These are phyloP conservation scores for Pelecanus crispus DNA, from an alignment of 2,113 vertebrate genomes.

Conservation along the genomic window DNA sequence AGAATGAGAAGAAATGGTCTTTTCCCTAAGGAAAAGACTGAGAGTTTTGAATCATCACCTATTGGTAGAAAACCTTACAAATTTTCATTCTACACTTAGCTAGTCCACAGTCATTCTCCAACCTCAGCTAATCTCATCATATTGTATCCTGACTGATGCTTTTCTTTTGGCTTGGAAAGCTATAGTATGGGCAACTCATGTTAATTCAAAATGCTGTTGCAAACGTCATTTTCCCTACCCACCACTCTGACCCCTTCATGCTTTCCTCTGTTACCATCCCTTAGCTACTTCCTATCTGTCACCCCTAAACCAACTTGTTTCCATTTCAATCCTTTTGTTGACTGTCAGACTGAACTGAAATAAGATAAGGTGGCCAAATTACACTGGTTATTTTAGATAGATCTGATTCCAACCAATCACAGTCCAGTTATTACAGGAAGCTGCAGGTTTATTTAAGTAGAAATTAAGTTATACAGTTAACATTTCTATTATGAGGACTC, in stretches of 20 bases:
- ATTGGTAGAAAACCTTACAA: background rate
- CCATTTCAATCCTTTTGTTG: background rate
- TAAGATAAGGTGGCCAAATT: background rate
- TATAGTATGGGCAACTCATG: background rate
- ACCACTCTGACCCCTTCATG: background rate
- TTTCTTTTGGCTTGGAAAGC: background rate
- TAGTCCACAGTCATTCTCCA: background rate
- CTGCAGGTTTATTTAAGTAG: constrained; percentile 40
- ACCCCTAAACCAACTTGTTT: background rate
- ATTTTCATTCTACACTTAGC: background rate
- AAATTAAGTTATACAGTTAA: constrained; percentile 15
- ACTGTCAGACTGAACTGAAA: constrained; percentile 9
- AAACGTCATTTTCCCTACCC: background rate
- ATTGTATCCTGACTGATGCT: background rate
- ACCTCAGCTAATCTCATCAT: background rate
- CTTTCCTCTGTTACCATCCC: background rate
- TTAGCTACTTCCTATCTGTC: background rate
- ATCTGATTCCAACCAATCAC: background rate
- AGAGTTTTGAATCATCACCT: background rate
- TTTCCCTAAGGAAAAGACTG: background rate
- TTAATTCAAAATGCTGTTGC: background rate
- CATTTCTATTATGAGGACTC: constrained; percentile 10
- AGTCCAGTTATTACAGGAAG: background rate
- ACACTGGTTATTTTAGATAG: background rate
- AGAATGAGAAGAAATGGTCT: background rate